Percentiles rank a stretch among this genome's conserved stretches.
Conservation (phyloP, 2,797 vertebrate genomes). For the Pogoniulus pusillus region DNA sequence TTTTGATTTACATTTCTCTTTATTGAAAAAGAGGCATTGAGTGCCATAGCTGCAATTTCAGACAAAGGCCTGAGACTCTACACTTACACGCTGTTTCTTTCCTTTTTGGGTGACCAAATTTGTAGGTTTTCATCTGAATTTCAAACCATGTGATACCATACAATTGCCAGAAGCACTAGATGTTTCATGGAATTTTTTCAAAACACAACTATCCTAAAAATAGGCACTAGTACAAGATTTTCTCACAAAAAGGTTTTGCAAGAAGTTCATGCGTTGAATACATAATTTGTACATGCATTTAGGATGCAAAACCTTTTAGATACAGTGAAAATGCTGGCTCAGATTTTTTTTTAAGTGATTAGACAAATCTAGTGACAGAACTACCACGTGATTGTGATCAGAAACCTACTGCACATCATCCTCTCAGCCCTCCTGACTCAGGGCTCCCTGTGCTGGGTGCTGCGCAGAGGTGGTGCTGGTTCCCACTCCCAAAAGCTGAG, state of each 20-base stretch:
- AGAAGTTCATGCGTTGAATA: not conserved
- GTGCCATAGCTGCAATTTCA: not conserved
- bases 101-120: not conserved
- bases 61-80: not conserved
- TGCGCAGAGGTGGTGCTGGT: accelerated
- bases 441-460: not conserved
- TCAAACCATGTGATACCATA: not conserved
- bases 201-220: not conserved
- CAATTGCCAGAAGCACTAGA: not conserved
- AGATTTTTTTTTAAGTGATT: not conserved
- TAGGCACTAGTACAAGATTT: not conserved
- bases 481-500: not conserved
- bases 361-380: not conserved
- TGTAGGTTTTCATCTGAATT: not conserved
- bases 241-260: not conserved
- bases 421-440: not conserved
- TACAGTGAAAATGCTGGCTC: not conserved
- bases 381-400: not conserved
- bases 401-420: not conserved
- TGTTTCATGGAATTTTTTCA: not conserved
- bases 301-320: not conserved
- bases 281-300: not conserved
- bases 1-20: slow-evolving; percentile 28
- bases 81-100: not conserved
- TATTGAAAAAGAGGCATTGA: not conserved